phyloP scores from a whole-genome alignment of 1,140 invertebrate species.

The Atta texana region DNA sequence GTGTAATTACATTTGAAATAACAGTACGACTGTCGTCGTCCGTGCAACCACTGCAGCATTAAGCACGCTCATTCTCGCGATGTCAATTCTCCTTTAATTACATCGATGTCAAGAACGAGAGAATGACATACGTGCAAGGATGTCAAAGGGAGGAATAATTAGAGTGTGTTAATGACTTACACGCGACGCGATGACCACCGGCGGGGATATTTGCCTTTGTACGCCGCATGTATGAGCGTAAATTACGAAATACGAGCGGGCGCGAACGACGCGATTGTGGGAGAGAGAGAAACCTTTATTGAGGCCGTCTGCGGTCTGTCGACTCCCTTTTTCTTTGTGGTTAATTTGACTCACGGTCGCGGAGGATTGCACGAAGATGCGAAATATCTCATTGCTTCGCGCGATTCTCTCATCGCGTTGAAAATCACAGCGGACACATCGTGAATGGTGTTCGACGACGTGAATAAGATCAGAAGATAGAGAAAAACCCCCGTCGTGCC shows the following conservation, averaged over 20 bases:
- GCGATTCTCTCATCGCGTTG: constrained; percentile 47
- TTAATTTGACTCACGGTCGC: constrained; percentile 58
- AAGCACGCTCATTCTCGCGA: neutral
- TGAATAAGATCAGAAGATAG: constrained; percentile 43
- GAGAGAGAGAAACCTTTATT: constrained; percentile 33
- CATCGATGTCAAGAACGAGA: constrained; percentile 26
- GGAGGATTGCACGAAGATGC: constrained; percentile 33
- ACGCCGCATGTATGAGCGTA: constrained; percentile 27
- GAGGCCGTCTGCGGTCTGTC: constrained; percentile 23
- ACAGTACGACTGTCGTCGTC: neutral
- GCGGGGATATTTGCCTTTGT: constrained; percentile 43
- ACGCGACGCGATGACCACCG: constrained; percentile 23
- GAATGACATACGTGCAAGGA: constrained; percentile 9
- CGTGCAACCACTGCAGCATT: neutral
- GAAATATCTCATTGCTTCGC: constrained; percentile 47
- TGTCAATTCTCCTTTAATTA: constrained; percentile 44
- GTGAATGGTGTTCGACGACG: constrained; percentile 18
- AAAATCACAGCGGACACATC: neutral
- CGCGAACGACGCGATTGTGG: neutral
- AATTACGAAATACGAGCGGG: constrained; percentile 49
- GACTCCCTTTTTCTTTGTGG: constrained; percentile 17
- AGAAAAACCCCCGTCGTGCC: constrained; percentile 27
- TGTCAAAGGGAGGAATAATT: constrained; percentile 56
- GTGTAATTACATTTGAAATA: constrained; percentile 13
- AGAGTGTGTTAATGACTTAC: constrained; percentile 54